Conservation (phyloP, 2,797 vertebrate genomes). For the Aplochiton taeniatus region DNA sequence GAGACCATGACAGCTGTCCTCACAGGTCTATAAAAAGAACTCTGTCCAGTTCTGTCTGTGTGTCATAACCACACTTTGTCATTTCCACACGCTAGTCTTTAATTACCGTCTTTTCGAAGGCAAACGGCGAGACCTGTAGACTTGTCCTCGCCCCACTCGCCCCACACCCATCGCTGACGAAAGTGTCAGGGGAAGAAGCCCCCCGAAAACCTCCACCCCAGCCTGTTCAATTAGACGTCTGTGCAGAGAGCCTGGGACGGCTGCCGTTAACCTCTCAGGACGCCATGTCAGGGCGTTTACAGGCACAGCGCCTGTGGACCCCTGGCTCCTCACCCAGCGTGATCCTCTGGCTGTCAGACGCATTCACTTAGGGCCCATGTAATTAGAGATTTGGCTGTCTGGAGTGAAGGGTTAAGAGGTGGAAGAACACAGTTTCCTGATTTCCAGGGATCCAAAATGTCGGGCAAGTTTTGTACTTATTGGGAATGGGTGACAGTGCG, state of each 20-base stretch:
- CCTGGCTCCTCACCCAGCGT: constrained; percentile 26
- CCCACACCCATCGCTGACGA: not conserved
- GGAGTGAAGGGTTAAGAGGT: constrained; percentile 36
- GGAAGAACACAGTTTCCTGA: constrained; percentile 42
- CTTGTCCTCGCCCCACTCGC: constrained; percentile 22
- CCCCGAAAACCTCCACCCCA: constrained; percentile 27
- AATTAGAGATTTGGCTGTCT: constrained; percentile 54
- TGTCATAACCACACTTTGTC: constrained; percentile 58
- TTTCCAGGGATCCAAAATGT: constrained; percentile 24
- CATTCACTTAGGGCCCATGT: constrained; percentile 44
- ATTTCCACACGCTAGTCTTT: constrained; percentile 56
- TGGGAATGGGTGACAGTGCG: constrained; percentile 17
- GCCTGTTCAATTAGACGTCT: constrained; percentile 49
- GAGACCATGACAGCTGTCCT: constrained; percentile 39
- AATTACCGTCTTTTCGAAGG: constrained; percentile 55
- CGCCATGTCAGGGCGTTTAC: constrained; percentile 41
- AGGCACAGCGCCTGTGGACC: constrained; percentile 27
- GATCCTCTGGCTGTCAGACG: constrained; percentile 38
- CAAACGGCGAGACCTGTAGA: constrained; percentile 35
- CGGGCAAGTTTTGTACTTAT: constrained; percentile 4
- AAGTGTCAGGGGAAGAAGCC: constrained; percentile 39
- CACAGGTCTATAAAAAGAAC: constrained; percentile 36
- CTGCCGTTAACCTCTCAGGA: constrained; percentile 51
- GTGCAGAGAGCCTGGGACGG: constrained; percentile 29
- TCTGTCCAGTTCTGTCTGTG: constrained; percentile 45